These are phyloP conservation scores for Drosophila affinis DNA, from an alignment of 2,888 invertebrate genomes.

Conservation along the genomic window DNA sequence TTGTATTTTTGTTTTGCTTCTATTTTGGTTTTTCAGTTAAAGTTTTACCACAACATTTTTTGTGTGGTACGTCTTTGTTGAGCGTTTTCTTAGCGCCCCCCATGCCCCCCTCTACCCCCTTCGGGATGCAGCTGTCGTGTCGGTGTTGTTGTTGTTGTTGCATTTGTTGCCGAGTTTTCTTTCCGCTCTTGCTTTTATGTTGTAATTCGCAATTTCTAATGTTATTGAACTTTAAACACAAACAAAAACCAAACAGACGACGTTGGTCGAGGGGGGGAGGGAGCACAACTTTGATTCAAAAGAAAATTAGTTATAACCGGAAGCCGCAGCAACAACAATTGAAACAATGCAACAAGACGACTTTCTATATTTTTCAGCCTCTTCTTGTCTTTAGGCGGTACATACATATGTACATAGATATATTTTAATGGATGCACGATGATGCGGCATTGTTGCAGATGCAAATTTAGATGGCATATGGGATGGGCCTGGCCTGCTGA, in stretches of 20 bases:
- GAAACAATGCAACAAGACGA: conserved; percentile 65
- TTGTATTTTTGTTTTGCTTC: conserved; percentile 26
- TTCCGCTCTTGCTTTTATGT: conserved; percentile 43
- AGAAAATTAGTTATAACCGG: conserved; percentile 63
- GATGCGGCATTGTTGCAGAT: conserved; percentile 45
- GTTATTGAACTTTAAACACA: conserved; percentile 81
- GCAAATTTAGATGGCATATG: conserved; percentile 26
- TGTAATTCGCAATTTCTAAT: conserved; percentile 76
- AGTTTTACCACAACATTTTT: conserved; percentile 40
- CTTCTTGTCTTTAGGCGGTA: conserved; percentile 10
- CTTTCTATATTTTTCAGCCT: conserved; percentile 62
- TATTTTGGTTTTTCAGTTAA: conserved; percentile 24
- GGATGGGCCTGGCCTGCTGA: not conserved
- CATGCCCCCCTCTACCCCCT: not conserved
- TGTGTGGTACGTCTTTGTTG: conserved; percentile 39
- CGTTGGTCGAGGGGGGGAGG: not conserved
- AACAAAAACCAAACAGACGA: conserved; percentile 37
- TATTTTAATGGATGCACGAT: conserved; percentile 38
- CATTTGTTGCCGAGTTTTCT: conserved; percentile 60
- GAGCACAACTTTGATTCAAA: conserved; percentile 60
- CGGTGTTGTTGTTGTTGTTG: conserved; percentile 44
- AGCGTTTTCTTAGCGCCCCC: not conserved
- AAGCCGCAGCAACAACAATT: conserved; percentile 54
- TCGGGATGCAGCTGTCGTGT: conserved; percentile 17
- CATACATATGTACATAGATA: conserved; percentile 7